phyloP scores from a whole-genome alignment of 2,888 invertebrate species.

The Iselma pallidipennis region DNA sequence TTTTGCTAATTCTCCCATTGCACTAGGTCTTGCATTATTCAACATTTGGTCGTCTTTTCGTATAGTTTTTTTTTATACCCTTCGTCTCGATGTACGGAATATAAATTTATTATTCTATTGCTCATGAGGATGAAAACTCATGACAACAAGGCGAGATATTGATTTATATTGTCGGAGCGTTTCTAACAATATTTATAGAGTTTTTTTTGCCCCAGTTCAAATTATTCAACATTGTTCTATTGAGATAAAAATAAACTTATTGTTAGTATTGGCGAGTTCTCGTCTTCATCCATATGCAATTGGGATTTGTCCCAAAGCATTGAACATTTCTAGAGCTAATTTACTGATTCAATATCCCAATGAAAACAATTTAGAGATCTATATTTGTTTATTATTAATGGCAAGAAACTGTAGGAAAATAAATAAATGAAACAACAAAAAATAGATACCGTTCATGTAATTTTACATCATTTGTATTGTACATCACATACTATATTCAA shows the following conservation, averaged over 20 bases:
- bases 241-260: not conserved
- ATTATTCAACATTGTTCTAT: not conserved
- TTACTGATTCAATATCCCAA: too few species aligned
- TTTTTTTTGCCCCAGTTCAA: conserved; percentile 22
- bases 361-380: too few species aligned
- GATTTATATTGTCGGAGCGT: conserved; percentile 39
- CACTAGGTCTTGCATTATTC: conserved; percentile 6
- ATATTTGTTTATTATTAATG: too few species aligned
- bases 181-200: conserved; percentile 39
- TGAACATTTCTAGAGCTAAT: too few species aligned
- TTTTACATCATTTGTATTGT: not conserved
- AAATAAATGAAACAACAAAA: not conserved
- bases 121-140: conserved; percentile 31
- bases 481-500: not conserved
- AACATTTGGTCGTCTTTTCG: conserved; percentile 11
- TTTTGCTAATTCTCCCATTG: not conserved
- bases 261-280: not conserved
- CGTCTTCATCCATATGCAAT: not conserved
- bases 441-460: not conserved
- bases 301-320: too few species aligned
- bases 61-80: conserved; percentile 8
- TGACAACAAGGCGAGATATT: conserved; percentile 39
- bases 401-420: too few species aligned
- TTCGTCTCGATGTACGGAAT: conserved; percentile 6
- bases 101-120: conserved; percentile 34